Evolutionary conservation across 2,888 invertebrate genomes (phyloP).

Genomic region (Trachelus troglodyta): DNA sequence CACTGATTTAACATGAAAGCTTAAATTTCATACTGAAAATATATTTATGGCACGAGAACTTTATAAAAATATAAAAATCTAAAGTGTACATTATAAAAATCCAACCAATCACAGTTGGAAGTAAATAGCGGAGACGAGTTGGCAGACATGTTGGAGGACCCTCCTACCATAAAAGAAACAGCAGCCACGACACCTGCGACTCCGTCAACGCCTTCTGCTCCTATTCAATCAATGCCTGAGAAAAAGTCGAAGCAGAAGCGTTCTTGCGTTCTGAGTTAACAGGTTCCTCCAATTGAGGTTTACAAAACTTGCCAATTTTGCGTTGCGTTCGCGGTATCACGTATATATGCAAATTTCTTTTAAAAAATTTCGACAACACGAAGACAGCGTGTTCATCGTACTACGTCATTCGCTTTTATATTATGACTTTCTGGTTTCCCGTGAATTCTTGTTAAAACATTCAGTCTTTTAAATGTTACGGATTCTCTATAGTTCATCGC

Average conservation of each 20-base stretch:
- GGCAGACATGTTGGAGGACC: conserved; percentile 64
- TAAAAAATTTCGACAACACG: too few relatives aligned
- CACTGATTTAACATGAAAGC: too few relatives aligned
- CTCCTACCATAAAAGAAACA: conserved; percentile 59
- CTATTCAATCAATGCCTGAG: conserved; percentile 53
- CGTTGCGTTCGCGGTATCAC: conserved; percentile 32
- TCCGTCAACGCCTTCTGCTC: conserved; percentile 59
- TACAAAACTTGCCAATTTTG: conserved; percentile 27
- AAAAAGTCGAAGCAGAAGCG: conserved; percentile 63
- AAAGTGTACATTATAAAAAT: not conserved
- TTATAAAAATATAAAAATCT: not conserved
- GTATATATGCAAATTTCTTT: too few relatives aligned
- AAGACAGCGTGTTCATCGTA: too few relatives aligned
- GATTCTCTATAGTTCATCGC: not conserved
- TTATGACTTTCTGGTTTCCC: conserved; percentile 35
- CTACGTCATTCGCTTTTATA: conserved; percentile 3
- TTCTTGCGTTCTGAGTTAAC: conserved; percentile 63
- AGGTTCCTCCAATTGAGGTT: conserved; percentile 29
- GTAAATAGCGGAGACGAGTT: conserved; percentile 63
- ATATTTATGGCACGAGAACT: too few relatives aligned
- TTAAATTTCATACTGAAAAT: too few relatives aligned
- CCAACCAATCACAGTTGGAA: conserved; percentile 55
- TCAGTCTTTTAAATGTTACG: not conserved
- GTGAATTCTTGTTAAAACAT: too few relatives aligned
- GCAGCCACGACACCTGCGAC: conserved; percentile 60